Base-by-base conservation (phyloP, 1,140 invertebrate species). In the Drosophila leontia region DNA sequence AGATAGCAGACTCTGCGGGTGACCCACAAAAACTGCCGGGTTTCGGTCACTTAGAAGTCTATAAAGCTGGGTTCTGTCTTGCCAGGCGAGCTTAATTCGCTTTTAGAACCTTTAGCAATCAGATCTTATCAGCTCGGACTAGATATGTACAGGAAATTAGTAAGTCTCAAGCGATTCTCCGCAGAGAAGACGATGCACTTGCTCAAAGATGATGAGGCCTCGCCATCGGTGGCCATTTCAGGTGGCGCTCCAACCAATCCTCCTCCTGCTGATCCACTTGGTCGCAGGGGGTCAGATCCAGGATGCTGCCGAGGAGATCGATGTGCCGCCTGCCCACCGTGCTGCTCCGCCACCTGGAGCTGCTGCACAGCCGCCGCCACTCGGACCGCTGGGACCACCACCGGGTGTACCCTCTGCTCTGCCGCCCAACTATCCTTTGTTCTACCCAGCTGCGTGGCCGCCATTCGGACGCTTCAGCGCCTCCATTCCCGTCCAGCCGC, bases 141-240 rank as follows among this genome's bases (percentile, higher is more conserved):
- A 1, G 15, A 34, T 23, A 92, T 91, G 91, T 88, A 92, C 51
- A 92, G 86, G 67, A 90, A 85, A 82, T 63, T 92, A 58, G 71
- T 79, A 67, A 85, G 69, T 56, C 68, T 82, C 19, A 85, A 74
- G 53, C 72, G 65, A 8, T 58, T 56, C 37, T 63, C 76, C 29
- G n/a, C 42, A 35, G 64, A 79, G 39, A 63, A 63, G 39, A 60
- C 44, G 67, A 61, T 71, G 48, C 74, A 75, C 13, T 51, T 65
- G 41, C 47, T 74, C 42, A 60, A 58, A 42, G 53, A 58, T 48
- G 67, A 59, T 35, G 53, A 78, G 58, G 41, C 57, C 23, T 62
- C 63, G 35, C 51, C 47, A 39, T 63, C 72, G 53, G 70, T 51
- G 56, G 55, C 42, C 77, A 78, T 80, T 65, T 69, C 75, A 69